Conservation (phyloP, 2,888 invertebrate genomes). For the Polymixis flavicincta region DNA sequence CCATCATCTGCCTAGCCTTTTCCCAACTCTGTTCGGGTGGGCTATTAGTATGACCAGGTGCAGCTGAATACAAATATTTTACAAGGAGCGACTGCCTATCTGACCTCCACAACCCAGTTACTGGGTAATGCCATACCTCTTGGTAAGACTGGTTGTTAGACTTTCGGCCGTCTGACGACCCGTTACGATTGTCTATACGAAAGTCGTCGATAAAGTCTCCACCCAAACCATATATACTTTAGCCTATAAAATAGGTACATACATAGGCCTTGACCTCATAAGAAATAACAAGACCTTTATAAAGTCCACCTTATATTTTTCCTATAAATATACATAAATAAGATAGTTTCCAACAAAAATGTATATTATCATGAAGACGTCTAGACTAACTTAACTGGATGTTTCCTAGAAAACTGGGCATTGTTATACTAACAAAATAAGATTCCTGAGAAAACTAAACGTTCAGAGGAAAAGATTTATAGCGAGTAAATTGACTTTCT, state of each 20-base stretch:
- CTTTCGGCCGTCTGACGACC: too few species aligned
- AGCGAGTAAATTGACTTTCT: slow-evolving; percentile 59
- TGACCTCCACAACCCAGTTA: too few species aligned
- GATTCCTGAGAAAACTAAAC: slow-evolving; percentile 41
- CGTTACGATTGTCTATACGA: too few species aligned
- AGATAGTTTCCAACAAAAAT: background rate
- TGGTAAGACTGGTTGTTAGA: too few species aligned
- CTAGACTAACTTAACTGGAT: slow-evolving; percentile 13
- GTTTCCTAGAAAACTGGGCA: slow-evolving; percentile 12
- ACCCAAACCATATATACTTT: background rate
- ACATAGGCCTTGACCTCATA: background rate
- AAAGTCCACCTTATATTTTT: background rate
- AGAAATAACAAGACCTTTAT: background rate
- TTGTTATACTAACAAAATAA: slow-evolving; percentile 48
- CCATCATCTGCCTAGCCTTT: too few species aligned
- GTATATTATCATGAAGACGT: background rate
- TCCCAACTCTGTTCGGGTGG: too few species aligned
- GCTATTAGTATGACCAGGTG: too few species aligned
- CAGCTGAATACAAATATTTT: too few species aligned
- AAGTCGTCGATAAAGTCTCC: background rate
- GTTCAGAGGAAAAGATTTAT: slow-evolving; percentile 56
- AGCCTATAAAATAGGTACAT: too few species aligned
- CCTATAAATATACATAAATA: slow-evolving; percentile 1
- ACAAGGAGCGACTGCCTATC: too few species aligned
- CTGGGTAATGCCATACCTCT: too few species aligned